These are phyloP conservation scores for Plebejus argus DNA, from an alignment of 2,888 invertebrate species.

Conservation along the genomic window DNA sequence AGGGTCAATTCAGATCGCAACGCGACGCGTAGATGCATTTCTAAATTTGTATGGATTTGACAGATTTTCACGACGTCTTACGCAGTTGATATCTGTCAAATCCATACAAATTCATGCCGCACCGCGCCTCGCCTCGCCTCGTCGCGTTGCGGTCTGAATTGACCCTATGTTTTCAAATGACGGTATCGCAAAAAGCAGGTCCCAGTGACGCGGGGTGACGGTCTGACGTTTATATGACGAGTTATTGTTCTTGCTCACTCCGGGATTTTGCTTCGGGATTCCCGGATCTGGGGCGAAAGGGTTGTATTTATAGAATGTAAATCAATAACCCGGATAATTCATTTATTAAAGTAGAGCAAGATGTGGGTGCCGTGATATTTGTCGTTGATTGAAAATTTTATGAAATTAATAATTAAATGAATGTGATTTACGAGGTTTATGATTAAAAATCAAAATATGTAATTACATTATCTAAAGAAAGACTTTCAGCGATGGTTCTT, in stretches of 20 bases:
- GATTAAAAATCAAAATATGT: neutral
- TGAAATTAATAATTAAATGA: neutral
- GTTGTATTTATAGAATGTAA: conserved; percentile 15
- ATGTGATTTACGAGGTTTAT: too few relatives aligned
- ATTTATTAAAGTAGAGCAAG: neutral
- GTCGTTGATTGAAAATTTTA: neutral
- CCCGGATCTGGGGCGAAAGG: neutral
- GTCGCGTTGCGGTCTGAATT: too few relatives aligned
- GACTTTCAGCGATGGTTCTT: too few relatives aligned
- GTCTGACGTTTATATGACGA: conserved; percentile 7
- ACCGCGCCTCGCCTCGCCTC: too few relatives aligned
- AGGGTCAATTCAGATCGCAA: too few relatives aligned
- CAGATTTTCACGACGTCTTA: too few relatives aligned
- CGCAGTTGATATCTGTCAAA: too few relatives aligned
- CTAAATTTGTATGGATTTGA: too few relatives aligned
- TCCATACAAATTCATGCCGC: too few relatives aligned
- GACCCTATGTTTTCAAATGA: neutral
- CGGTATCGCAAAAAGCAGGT: neutral
- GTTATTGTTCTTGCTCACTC: neutral
- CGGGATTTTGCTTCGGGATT: neutral
- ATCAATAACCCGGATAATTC: neutral
- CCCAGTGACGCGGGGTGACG: neutral
- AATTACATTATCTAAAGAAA: neutral
- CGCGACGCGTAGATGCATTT: too few relatives aligned
- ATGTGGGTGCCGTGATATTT: neutral